Conservation (phyloP, 1,140 invertebrate genomes). For the Hypothenemus hampei region DNA sequence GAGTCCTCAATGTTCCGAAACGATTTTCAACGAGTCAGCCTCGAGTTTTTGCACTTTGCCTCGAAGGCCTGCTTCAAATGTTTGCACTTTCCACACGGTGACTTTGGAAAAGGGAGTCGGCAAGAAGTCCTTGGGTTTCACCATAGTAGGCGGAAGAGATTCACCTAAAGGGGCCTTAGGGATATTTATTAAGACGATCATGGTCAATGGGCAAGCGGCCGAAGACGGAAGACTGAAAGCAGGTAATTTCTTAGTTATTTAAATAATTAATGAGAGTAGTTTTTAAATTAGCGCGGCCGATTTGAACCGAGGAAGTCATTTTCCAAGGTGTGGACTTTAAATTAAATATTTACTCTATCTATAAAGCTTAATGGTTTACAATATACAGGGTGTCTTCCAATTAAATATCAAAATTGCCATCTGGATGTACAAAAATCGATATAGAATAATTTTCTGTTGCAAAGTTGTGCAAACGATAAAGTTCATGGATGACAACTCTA, state of each 20-base stretch:
- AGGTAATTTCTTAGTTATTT: slow-evolving; percentile 48
- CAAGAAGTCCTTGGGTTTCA: slow-evolving; percentile 83
- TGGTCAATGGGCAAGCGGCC: slow-evolving; percentile 78
- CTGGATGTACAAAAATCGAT: too few relatives aligned
- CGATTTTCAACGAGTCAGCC: slow-evolving; percentile 42
- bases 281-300: too few relatives aligned
- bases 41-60: slow-evolving; percentile 68
- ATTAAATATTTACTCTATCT: too few relatives aligned
- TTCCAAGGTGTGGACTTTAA: too few relatives aligned
- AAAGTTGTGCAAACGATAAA: too few relatives aligned
- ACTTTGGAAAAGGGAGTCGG: slow-evolving; percentile 78
- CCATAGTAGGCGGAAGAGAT: slow-evolving; percentile 84
- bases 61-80: slow-evolving; percentile 58
- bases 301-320: too few relatives aligned
- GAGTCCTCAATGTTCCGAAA: neutral
- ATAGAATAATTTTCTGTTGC: too few relatives aligned
- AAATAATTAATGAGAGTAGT: too few relatives aligned
- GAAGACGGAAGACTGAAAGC: slow-evolving; percentile 78
- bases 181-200: slow-evolving; percentile 86
- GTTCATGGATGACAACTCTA: too few relatives aligned
- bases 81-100: slow-evolving; percentile 67
- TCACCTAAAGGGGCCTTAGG: slow-evolving; percentile 80
- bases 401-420: too few relatives aligned
- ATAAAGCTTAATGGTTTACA: too few relatives aligned
- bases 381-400: too few relatives aligned